Base-by-base conservation (phyloP, 2,113 vertebrate species). In the Tachysurus fulvidraco region DNA sequence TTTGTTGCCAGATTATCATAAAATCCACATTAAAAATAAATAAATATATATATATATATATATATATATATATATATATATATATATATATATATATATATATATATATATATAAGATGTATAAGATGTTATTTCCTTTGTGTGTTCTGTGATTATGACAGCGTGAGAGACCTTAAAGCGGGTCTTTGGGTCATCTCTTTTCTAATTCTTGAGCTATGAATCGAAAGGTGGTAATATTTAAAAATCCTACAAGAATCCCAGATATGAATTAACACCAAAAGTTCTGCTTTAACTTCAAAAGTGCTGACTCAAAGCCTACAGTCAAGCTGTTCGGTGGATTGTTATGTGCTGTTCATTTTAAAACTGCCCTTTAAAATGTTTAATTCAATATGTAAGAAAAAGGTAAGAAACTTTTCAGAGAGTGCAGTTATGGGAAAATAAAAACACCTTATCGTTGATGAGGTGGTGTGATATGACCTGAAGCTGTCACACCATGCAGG, bases 221-320 rank as follows among this genome's bases (percentile, higher is more conserved):
- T 11, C 41, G 55, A 44, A 60, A 41, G 28, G 54, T 60, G 55
- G 25, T 57, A 52, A 28, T 57, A 79, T 81, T 60, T 41, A 60
- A 60, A 59, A 59, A 59, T 59, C 3, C 17, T 23, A 41, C 54
- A 28, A 81, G 59, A 46, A 81, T 64, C 80, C 80, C 6, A 16
- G 12, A 64, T 30, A 44, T 14, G 36, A 46, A 62, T 64, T 60
- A 60, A 44, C n/a, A 60, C 30, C 0, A 19, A 4, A 13, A 17
- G n/a, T 19, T n/a, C 50, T 78, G 76, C 50, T 55, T 77, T 57
- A 57, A 30, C 44, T 36, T 46, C n/a, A 46, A 81, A 81, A 81
- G 36, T 46, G 59, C 80, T 81, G 80, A 81, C 21, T 62, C 55
- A 19, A 46, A 46, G 23, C 36, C 19, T 81, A 41, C 6, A 2